phyloP scores from a whole-genome alignment of 2,797 vertebrate genomes.

The Rachycentron canadum region DNA sequence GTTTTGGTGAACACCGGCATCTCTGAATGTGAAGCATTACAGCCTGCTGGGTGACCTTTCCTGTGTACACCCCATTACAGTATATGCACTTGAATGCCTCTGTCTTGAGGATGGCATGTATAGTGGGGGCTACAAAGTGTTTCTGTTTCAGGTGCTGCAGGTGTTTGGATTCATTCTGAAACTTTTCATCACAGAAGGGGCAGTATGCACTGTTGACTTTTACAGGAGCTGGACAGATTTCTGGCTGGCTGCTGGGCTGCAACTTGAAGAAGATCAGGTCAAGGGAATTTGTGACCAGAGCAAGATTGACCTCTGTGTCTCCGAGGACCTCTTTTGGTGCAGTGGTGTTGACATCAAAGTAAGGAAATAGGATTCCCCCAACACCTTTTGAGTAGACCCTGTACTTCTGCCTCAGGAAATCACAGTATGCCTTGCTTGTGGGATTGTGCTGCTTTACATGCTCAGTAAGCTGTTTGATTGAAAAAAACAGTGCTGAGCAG shows the following conservation, averaged over 20 bases:
- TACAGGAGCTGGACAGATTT: slow-evolving; percentile 70
- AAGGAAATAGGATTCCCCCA: slow-evolving; percentile 91
- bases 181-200: slow-evolving; percentile 92
- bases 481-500: slow-evolving; percentile 93
- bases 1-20: slow-evolving; percentile 91
- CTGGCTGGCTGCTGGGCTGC: slow-evolving; percentile 83
- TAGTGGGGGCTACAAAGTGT: slow-evolving; percentile 95
- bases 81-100: slow-evolving; percentile 98
- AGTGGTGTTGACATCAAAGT: slow-evolving; percentile 92
- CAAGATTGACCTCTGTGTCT: slow-evolving; percentile 92
- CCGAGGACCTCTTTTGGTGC: slow-evolving; percentile 91
- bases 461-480: slow-evolving; percentile 90
- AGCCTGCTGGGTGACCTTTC: slow-evolving; percentile 94
- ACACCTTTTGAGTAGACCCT: slow-evolving; percentile 88
- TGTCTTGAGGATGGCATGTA: slow-evolving; percentile 94
- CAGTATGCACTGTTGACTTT: slow-evolving; percentile 84
- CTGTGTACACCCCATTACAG: slow-evolving; percentile 97
- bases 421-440: slow-evolving; percentile 87
- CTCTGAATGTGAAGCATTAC: slow-evolving; percentile 94
- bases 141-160: slow-evolving; percentile 93
- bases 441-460: slow-evolving; percentile 92
- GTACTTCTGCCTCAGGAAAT: slow-evolving; percentile 92
- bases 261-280: slow-evolving; percentile 93
- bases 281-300: slow-evolving; percentile 89
- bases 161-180: slow-evolving; percentile 85